Conservation (phyloP, 2,113 vertebrate species). For the Leucopternis melanops region DNA sequence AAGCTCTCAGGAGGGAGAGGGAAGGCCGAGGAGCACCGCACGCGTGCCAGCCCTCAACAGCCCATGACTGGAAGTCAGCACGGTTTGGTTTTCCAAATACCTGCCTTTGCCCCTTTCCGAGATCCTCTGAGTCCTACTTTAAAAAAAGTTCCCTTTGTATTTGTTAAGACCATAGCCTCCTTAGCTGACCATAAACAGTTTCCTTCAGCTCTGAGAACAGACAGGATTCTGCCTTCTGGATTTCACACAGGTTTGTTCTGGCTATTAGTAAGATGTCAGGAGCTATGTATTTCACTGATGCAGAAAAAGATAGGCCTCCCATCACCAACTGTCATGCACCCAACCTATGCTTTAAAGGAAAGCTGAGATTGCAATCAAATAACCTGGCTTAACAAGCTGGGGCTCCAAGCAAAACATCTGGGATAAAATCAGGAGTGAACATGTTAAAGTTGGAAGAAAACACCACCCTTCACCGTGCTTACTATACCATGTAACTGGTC, state of each 20-base stretch:
- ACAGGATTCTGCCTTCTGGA: neutral
- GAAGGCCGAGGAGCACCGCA: rapidly evolving
- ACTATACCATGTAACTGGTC: neutral
- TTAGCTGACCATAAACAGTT: neutral
- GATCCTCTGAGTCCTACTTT: too few species aligned
- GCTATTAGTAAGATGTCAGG: neutral
- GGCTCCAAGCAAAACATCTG: neutral
- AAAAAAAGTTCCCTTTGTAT: neutral
- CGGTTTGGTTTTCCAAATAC: too few species aligned
- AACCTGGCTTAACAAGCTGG: neutral
- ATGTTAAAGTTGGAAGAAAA: neutral
- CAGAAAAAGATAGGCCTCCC: neutral
- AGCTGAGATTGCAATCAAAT: neutral
- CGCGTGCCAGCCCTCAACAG: neutral
- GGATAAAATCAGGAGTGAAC: neutral
- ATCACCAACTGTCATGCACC: neutral
- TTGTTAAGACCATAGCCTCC: neutral
- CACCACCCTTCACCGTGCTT: neutral
- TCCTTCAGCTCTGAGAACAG: neutral
- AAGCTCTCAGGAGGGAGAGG: neutral
- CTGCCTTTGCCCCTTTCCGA: too few species aligned
- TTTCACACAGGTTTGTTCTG: neutral
- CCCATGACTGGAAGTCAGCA: too few species aligned
- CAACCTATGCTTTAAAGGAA: neutral
- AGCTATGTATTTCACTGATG: neutral